Evolutionary conservation across 2,888 invertebrate genomes (phyloP), one percentile per base, ranked within the genome.

Genomic region (Ommatoiulus sabulosus): DNA sequence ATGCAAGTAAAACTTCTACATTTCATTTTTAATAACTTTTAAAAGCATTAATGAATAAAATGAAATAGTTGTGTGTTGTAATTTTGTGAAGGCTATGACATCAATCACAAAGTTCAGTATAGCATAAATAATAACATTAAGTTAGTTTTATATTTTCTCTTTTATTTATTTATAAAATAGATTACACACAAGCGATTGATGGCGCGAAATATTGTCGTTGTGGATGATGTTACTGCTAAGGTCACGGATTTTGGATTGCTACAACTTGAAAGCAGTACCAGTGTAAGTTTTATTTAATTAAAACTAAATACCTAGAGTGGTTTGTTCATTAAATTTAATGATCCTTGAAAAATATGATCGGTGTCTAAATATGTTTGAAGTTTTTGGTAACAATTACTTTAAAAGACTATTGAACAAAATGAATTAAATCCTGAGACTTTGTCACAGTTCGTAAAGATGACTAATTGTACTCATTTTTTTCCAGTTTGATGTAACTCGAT

Each of bases 231-330:
- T 88, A 93, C 94, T 87, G 95, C 96, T 0, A 97, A 97, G 93
- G 93, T 97, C 24, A 94, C 95, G 80, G 95, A 96, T 17, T 96
- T 96, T 92, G 97, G 97, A 0, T 93, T 97, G 85, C 94, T 95
- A 0, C 95, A 96, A 89, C 95, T 95, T 91, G 93, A 94, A 90
- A 92, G 94, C 90, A 94, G 94, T 87, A 94, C 94, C 88, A 94
- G 95, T 91, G 95, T 92, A 90, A 90, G 89, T 80, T 4, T 80
- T 35, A 12, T 10, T 35, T 35, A 35, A 12, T 15, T 35, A 10
- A 3, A 35, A 35, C 24, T 20, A 24, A 35, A 24, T 10, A 0
- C 10, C 24, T 24, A 35, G 35, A 35, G 24, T 80, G 3, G 8
- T 35, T 12, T 80, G 24, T 12, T 12, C 57, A 57, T 57, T 57